Base-by-base conservation (phyloP, 2,888 invertebrate species). In the Pollenia amentaria region DNA sequence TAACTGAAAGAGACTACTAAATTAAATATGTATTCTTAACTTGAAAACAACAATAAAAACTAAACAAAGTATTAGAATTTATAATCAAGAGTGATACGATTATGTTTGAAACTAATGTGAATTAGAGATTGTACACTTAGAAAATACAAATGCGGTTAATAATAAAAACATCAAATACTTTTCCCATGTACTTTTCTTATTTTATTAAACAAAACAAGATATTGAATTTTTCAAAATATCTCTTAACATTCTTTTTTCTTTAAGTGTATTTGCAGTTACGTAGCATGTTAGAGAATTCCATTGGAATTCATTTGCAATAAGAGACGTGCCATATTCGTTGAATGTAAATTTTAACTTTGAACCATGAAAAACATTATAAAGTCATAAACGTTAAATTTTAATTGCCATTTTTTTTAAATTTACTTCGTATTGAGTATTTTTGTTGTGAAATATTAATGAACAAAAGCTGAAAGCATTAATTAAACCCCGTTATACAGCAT, bases 251-350 rank as follows among this genome's bases (percentile, higher is more conserved):
- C n/a, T 7, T 44, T n/a, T 29, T 42, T 10, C 75, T 64, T 51
- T 40, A 12, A 65, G 53, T 53, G 53, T 51, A 21, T 55, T 46
- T 60, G 3, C 16, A 18, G 10, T 73, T 57, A 44, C 72, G 51
- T 42, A 57, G 46, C 67, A 57, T 67, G n/a, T 53, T 48, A 4
- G 12, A 48, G 46, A 57, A 57, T 57, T 60, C 38, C 46, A 40
- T 10, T 57, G 60, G 21, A 78, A 69, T 69, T 78, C 60, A 78
- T 78, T 69, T 12, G 40, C 40, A 51, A 60, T 51, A 51, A 11
- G 57, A 60, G 18, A 78, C 78, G 60, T 69, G 78, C 29, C 67
- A 60, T 60, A 69, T 78, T n/a, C 40, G 40, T 69, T 60, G 11
- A 69, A 60, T 48, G 42, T 42, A 42, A 53, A 42, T 21, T 76